phyloP scores from a whole-genome alignment of 2,888 invertebrate genomes.

The Lycocerus yunnanus region DNA sequence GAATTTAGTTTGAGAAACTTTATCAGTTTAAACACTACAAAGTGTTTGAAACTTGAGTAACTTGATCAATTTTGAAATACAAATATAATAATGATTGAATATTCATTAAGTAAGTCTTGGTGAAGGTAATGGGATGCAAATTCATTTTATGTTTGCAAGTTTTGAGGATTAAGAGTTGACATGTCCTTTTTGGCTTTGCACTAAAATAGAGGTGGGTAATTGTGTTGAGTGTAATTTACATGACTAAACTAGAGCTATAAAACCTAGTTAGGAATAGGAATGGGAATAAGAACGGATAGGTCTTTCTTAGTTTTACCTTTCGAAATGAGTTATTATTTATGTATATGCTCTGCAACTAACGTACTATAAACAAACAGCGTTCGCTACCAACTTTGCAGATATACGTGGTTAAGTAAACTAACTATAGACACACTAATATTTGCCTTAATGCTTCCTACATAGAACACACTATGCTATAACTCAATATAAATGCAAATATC shows the following conservation, averaged over 20 bases:
- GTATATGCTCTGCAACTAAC: conserved; percentile 27
- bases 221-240: background rate
- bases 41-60: background rate
- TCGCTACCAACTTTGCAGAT: conserved; percentile 49
- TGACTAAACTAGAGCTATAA: background rate
- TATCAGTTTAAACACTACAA: background rate
- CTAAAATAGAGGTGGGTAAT: background rate
- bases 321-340: conserved; percentile 18
- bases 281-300: background rate
- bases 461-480: conserved; percentile 51
- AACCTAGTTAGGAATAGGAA: background rate
- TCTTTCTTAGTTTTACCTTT: conserved; percentile 8
- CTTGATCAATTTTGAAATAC: background rate
- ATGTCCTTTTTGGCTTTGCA: background rate
- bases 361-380: conserved; percentile 49
- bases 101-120: background rate
- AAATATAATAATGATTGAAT: background rate
- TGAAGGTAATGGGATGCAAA: background rate
- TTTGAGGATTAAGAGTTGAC: background rate
- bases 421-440: conserved; percentile 55
- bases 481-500: conserved; percentile 58
- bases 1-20: background rate
- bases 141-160: background rate
- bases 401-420: conserved; percentile 54
- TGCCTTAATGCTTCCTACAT: conserved; percentile 51